Percentiles rank a stretch among this genome's conserved stretches.
Conservation (phyloP, 2,888 invertebrate genomes). For the Drosophila siamana region DNA sequence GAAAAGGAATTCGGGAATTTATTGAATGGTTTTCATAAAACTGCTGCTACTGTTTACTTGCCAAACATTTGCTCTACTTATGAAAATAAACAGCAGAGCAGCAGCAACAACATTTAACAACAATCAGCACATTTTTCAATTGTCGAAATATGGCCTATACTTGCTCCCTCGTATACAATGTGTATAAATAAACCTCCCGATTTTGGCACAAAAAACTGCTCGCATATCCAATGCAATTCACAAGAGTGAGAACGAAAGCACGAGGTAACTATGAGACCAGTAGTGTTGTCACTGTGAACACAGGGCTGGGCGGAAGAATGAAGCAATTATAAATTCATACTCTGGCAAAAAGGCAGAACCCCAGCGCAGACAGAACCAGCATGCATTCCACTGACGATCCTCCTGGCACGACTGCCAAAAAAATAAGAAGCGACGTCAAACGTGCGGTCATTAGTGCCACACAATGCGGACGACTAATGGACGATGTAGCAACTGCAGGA, state of each 20-base stretch:
- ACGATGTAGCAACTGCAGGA: conserved; percentile 6
- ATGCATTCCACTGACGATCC: conserved; percentile 32
- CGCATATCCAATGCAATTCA: conserved; percentile 23
- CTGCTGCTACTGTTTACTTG: conserved; percentile 26
- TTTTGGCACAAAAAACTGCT: conserved; percentile 30
- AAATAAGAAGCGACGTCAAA: conserved; percentile 26
- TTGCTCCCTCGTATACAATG: background rate
- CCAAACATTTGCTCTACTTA: conserved; percentile 46
- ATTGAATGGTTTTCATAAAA: conserved; percentile 5
- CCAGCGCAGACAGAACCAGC: conserved; percentile 23
- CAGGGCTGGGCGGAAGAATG: conserved; percentile 49
- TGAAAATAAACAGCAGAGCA: conserved; percentile 50
- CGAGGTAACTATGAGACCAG: conserved; percentile 33
- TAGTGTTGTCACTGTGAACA: conserved; percentile 9
- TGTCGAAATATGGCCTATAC: conserved; percentile 17
- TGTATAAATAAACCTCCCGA: conserved; percentile 33
- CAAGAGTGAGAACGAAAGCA: background rate
- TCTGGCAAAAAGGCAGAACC: conserved; percentile 26
- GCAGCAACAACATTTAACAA: conserved; percentile 21
- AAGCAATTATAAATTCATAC: conserved; percentile 77
- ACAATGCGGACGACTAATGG: conserved; percentile 26
- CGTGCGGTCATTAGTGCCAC: conserved; percentile 66
- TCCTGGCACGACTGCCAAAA: conserved; percentile 63
- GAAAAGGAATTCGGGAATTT: background rate
- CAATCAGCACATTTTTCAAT: conserved; percentile 43